These are phyloP conservation scores for Iselma pallidipennis DNA, from an alignment of 2,888 invertebrate genomes.

Conservation along the genomic window DNA sequence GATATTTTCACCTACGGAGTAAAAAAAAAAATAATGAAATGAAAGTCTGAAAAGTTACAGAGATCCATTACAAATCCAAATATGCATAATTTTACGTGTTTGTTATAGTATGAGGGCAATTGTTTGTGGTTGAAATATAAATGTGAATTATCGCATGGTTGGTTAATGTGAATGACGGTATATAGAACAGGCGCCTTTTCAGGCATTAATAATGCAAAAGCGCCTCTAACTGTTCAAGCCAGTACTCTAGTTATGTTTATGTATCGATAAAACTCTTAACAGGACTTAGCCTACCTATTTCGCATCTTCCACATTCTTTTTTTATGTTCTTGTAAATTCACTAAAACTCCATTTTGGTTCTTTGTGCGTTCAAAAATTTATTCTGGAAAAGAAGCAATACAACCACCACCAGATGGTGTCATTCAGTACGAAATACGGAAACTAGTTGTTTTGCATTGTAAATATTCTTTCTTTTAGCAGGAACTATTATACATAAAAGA, in stretches of 20 bases:
- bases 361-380: background rate
- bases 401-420: background rate
- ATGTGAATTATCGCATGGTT: background rate
- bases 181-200: background rate
- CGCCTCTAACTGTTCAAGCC: constrained; percentile 12
- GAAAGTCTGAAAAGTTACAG: background rate
- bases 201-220: constrained; percentile 17
- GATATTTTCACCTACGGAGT: no score
- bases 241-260: constrained; percentile 11
- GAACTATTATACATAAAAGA: no score
- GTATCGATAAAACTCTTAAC: constrained; percentile 11
- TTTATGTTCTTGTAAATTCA: background rate
- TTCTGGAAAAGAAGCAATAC: background rate
- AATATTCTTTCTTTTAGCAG: background rate
- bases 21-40: constrained; percentile 7
- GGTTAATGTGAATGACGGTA: background rate
- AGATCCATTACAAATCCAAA: background rate
- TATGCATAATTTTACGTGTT: background rate
- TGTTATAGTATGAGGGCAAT: background rate
- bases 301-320: background rate
- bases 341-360: background rate
- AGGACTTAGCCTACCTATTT: background rate
- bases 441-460: background rate
- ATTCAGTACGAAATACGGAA: background rate
- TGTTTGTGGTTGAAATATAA: background rate